Evolutionary conservation across 2,113 vertebrate genomes (phyloP).

Genomic region (Oryzias celebensis): DNA sequence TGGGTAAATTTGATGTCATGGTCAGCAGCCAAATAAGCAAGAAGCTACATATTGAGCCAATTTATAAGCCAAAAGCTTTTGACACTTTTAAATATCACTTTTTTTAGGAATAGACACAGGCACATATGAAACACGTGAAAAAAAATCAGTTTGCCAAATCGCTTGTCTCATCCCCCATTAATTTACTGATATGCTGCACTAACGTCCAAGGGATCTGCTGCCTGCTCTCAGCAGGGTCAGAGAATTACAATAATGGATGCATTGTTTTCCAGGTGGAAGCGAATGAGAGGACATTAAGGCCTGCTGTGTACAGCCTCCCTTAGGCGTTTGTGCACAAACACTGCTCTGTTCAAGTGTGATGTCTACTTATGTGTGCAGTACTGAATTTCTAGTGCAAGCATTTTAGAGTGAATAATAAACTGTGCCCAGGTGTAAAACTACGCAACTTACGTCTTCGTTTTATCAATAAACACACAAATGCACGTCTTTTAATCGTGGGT

Average conservation of each 20-base stretch:
- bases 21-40: too few species aligned
- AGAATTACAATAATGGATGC: constrained; percentile 28
- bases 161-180: constrained; percentile 1
- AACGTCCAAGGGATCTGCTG: neutral
- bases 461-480: neutral
- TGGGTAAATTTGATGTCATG: too few species aligned
- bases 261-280: constrained; percentile 33
- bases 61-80: too few species aligned
- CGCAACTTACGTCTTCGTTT: neutral
- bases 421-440: neutral
- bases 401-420: constrained; percentile 8
- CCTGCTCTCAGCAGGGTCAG: constrained; percentile 8
- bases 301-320: constrained; percentile 16
- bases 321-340: constrained; percentile 20
- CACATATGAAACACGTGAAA: neutral
- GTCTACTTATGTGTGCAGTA: neutral
- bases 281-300: constrained; percentile 9
- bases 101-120: neutral
- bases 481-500: neutral
- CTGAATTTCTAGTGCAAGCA: neutral
- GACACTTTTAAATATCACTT: too few species aligned
- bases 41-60: too few species aligned
- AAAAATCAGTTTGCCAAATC: neutral
- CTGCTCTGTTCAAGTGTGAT: neutral
- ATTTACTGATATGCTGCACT: neutral